Percentiles rank a stretch among this genome's conserved stretches.
phyloP scores from a whole-genome alignment of 2,797 vertebrate genomes.

The Myotis pilosus region DNA sequence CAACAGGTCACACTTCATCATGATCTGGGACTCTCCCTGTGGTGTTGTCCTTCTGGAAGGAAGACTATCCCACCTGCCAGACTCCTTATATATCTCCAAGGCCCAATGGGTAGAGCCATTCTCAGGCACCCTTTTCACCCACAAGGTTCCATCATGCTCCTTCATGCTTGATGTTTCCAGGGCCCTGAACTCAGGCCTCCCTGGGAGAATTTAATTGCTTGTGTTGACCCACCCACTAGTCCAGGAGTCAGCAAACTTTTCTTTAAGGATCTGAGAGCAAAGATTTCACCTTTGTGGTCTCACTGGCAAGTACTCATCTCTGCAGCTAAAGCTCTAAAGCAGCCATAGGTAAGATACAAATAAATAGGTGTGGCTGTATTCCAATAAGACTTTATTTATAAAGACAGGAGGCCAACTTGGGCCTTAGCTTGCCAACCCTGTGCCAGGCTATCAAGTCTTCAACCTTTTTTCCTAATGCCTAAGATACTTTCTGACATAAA shows the following conservation, averaged over 20 bases:
- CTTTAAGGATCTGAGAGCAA: not conserved
- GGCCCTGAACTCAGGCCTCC: too few relatives aligned
- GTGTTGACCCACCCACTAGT: accelerated
- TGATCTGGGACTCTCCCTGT: not conserved
- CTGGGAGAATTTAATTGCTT: not conserved
- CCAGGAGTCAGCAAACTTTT: not conserved
- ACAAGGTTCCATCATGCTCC: too few relatives aligned
- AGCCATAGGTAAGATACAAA: not conserved
- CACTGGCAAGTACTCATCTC: not conserved
- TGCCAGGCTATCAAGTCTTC: not conserved
- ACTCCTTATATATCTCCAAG: not conserved
- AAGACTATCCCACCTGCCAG: not conserved
- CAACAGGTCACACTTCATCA: not conserved
- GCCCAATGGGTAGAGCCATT: not conserved
- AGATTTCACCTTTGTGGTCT: not conserved
- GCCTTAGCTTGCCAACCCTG: not conserved
- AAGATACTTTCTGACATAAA: not conserved
- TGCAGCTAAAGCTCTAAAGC: not conserved
- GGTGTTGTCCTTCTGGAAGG: not conserved
- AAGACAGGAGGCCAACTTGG: not conserved
- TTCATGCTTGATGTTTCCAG: not conserved
- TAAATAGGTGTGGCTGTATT: not conserved
- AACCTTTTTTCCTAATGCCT: not conserved
- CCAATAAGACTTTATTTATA: not conserved
- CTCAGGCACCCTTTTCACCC: not conserved